These are phyloP conservation scores for Orchesellides sinensis DNA, from an alignment of 2,888 invertebrate genomes.

Conservation along the genomic window DNA sequence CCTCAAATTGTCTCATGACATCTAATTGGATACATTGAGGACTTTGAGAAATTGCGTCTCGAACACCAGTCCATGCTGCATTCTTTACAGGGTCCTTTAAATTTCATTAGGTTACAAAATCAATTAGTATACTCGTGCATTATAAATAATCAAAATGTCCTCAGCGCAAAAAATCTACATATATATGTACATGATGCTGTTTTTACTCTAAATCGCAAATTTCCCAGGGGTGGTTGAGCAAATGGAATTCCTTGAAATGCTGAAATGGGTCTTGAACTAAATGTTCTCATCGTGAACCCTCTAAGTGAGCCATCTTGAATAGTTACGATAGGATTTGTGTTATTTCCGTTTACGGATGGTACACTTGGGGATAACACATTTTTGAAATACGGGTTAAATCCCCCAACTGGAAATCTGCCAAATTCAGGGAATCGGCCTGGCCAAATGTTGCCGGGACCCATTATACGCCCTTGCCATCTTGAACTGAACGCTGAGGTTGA, in stretches of 20 bases:
- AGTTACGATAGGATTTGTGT: conserved; percentile 61
- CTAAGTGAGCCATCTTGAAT: conserved; percentile 63
- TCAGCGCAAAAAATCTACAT: too few relatives aligned
- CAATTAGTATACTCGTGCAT: too few relatives aligned
- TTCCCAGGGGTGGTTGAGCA: conserved; percentile 91
- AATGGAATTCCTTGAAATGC: conserved; percentile 94
- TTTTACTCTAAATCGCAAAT: conserved; percentile 83
- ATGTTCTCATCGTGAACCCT: conserved; percentile 69
- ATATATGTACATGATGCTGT: too few relatives aligned
- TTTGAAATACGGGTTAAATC: too few relatives aligned
- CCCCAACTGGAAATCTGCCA: too few relatives aligned
- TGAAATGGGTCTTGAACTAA: conserved; percentile 83
- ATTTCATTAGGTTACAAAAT: conserved; percentile 1
- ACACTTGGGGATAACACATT: too few relatives aligned
- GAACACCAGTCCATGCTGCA: conserved; percentile 64
- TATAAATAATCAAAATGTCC: too few relatives aligned
- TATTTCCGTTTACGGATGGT: too few relatives aligned
- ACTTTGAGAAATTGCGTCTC: conserved; percentile 66
- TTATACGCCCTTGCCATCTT: too few relatives aligned
- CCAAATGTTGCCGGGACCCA: too few relatives aligned
- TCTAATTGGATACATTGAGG: conserved; percentile 71
- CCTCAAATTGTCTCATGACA: conserved; percentile 59
- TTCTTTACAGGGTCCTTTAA: conserved; percentile 62
- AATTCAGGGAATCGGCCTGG: too few relatives aligned
- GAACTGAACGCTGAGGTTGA: too few relatives aligned